Evolutionary conservation across 1,140 invertebrate species (phyloP).

Genomic region (Drosophila seguyi): DNA sequence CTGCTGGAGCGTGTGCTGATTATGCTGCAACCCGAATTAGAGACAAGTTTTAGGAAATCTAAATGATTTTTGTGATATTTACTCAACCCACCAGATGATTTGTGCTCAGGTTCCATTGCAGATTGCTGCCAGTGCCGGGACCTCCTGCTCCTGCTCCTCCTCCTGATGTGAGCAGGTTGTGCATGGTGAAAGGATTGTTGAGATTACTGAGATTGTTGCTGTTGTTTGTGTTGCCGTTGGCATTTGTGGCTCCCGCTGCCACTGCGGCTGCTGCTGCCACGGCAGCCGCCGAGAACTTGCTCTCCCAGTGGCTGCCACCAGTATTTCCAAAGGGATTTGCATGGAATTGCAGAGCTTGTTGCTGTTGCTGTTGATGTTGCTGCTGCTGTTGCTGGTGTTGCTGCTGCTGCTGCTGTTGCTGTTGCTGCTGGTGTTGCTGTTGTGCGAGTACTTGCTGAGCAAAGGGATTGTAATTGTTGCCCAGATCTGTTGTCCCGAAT

Average conservation of each 20-base stretch:
- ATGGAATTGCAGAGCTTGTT: constrained; percentile 56
- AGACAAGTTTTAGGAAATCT: constrained; percentile 1
- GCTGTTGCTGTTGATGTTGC: constrained; percentile 66
- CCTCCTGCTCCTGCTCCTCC: constrained; percentile 32
- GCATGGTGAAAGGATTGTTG: constrained; percentile 81
- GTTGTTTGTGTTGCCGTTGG: constrained; percentile 50
- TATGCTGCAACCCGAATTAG: constrained; percentile 42
- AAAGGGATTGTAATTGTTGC: constrained; percentile 63
- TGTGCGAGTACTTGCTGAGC: constrained; percentile 64
- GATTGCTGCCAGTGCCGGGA: constrained; percentile 46
- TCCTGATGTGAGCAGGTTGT: constrained; percentile 69
- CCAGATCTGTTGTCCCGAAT: constrained; percentile 51
- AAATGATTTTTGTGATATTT: not conserved
- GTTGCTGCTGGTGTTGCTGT: constrained; percentile 56
- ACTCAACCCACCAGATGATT: constrained; percentile 66
- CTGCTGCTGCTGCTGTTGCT: constrained; percentile 56
- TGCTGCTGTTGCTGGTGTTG: constrained; percentile 60
- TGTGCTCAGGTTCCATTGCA: constrained; percentile 76
- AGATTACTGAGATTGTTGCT: constrained; percentile 78
- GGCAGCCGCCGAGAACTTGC: constrained; percentile 63
- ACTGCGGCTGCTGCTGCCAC: constrained; percentile 53
- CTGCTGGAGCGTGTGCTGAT: constrained; percentile 58
- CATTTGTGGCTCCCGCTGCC: constrained; percentile 33
- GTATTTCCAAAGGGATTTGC: constrained; percentile 62
- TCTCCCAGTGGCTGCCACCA: constrained; percentile 67